Conservation (phyloP, 2,797 vertebrate species). For the Manis javanica region DNA sequence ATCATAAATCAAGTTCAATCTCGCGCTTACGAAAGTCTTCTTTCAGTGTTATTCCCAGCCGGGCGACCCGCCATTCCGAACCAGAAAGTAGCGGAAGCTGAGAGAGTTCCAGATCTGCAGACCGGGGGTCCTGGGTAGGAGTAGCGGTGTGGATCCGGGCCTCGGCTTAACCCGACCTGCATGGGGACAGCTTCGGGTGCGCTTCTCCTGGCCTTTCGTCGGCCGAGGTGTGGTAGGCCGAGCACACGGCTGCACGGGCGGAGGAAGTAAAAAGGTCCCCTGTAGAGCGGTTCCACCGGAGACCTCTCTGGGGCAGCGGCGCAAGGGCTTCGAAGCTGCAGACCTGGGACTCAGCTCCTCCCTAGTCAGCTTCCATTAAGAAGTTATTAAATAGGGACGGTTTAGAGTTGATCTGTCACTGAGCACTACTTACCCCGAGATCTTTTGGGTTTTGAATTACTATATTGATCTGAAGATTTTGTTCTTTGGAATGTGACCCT, state of each 20-base stretch:
- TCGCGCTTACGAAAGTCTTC: not conserved
- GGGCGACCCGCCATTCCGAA: not conserved
- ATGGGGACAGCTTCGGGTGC: not conserved
- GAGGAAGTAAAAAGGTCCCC: not conserved
- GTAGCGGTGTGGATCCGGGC: not conserved
- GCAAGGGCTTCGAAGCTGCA: not conserved
- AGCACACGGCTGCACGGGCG: not conserved
- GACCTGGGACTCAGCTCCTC: not conserved
- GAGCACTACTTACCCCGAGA: constrained; percentile 68
- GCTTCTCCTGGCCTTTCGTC: not conserved
- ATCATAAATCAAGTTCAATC: not conserved
- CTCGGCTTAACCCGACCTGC: not conserved
- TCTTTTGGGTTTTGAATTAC: constrained; percentile 59
- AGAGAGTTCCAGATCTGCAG: not conserved
- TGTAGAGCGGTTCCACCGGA: not conserved
- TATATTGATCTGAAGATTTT: constrained; percentile 76
- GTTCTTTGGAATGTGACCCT: constrained; percentile 77
- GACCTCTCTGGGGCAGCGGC: not conserved
- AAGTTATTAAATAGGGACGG: constrained; percentile 50
- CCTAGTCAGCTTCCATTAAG: constrained; percentile 55
- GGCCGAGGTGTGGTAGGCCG: accelerated
- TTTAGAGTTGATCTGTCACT: constrained; percentile 66
- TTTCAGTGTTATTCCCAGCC: not conserved
- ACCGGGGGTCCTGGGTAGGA: not conserved
- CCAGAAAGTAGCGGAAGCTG: accelerated